These are phyloP conservation scores for Gymnarchus niloticus DNA, from an alignment of 2,113 vertebrate genomes.

Conservation along the genomic window DNA sequence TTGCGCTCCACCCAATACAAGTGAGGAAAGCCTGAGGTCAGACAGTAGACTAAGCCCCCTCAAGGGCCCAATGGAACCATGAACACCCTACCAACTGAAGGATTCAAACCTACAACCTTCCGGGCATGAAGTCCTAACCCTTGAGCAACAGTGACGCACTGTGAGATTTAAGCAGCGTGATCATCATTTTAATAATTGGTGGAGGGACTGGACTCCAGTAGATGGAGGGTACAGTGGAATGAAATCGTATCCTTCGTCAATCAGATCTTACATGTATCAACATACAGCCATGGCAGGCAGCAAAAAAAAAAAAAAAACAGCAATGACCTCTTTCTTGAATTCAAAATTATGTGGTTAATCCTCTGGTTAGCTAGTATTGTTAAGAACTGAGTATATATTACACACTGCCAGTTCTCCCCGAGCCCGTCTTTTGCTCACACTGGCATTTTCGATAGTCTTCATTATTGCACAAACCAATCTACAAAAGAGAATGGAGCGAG, in stretches of 20 bases:
- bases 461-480: constrained; percentile 1
- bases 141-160: constrained; percentile 61
- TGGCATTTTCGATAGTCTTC: neutral
- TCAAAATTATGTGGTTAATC: neutral
- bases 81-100: too few species aligned
- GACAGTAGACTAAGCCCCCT: too few species aligned
- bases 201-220: constrained; percentile 56
- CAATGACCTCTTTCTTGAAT: neutral
- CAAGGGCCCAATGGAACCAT: too few species aligned
- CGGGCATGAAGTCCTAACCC: too few species aligned
- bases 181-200: constrained; percentile 57
- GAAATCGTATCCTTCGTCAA: constrained; percentile 57
- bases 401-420: neutral
- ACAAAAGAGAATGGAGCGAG: neutral
- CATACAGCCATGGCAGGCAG: constrained; percentile 31
- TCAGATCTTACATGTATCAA: constrained; percentile 54
- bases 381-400: neutral
- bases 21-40: too few species aligned
- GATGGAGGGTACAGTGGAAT: constrained; percentile 53
- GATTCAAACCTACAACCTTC: too few species aligned
- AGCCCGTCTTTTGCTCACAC: neutral
- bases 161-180: constrained; percentile 60
- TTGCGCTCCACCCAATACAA: too few species aligned
- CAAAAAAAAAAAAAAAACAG: constrained; percentile 39
- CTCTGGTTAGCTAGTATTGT: neutral